A percentile compares a stretch with the other conserved stretches of the same genome.
Conservation (phyloP, 1,140 invertebrate genomes). For the Drosophila azteca region DNA sequence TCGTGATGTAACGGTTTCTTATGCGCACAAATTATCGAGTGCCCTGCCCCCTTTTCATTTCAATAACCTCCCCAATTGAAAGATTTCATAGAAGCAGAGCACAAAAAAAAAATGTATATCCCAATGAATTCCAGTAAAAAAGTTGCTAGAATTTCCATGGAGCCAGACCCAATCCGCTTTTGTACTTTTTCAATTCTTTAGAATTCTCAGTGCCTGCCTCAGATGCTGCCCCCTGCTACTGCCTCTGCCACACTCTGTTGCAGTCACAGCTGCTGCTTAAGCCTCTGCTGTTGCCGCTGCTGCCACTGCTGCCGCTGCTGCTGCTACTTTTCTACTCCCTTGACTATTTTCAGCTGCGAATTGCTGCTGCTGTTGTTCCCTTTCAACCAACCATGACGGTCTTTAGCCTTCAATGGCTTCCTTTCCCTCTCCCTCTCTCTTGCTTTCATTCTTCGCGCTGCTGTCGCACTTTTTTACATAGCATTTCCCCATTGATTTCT, state of each 20-base stretch:
- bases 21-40: no score
- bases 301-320: background rate
- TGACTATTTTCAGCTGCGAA: slow-evolving; percentile 11
- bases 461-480: background rate
- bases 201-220: slow-evolving; percentile 3
- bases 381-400: slow-evolving; percentile 3
- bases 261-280: no score
- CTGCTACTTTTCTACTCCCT: background rate
- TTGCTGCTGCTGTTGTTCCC: background rate
- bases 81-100: no score
- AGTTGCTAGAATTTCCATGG: no score
- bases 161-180: slow-evolving; percentile 9
- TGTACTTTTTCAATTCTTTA: background rate
- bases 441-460: background rate
- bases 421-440: background rate
- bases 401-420: slow-evolving; percentile 16
- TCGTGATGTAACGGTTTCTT: no score
- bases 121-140: no score
- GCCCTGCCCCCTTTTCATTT: no score
- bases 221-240: no score
- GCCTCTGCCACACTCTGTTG: no score
- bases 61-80: no score
- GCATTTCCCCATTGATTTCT: slow-evolving; percentile 50
- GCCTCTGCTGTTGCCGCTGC: slow-evolving; percentile 10
- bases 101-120: no score